Base-by-base conservation (phyloP, 2,888 invertebrate species). In the Leistus spinibarbis region DNA sequence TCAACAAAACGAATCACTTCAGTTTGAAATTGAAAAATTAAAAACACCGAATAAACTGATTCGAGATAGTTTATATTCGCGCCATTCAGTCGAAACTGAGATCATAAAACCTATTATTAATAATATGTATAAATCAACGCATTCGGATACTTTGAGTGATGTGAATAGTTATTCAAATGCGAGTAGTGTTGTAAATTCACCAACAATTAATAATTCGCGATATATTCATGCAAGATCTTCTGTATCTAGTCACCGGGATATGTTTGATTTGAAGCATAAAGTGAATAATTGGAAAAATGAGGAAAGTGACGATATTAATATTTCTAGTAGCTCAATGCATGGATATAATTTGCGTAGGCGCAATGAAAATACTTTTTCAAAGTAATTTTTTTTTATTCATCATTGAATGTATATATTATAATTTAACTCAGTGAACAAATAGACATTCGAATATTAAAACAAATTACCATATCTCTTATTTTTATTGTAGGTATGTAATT, bases 1-100 rank as follows among this genome's bases (percentile, higher is more conserved):
- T 68, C 81, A 84, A 76, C 87, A 88, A 79, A 84, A 85, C 78
- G 65, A 69, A 9, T 76, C 77, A 54, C 76, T 80, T 4, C 56
- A 77, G 27, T 56, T 76, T 56, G 77, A 72, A 17, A 22, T 80
- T 22, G 77, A 78, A 19, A 76, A 27, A 27, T 4, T 73, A 3
- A 56, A 66, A 66, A 40, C 27, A 2, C 70, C 70, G 20, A 54
- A 57, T 5, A 40, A 56, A 24, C 4, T 54, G 17, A 65, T 56
- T 16, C 54, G 24, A 5, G 71, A 71, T 13, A 65, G 63, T 71
- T 54, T 64, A 3, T 63, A n/a, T 19, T 2, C 24, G 20, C 54
- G 72, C 7, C 66, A 22, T 22, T 66, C 66, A 0, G 65, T 73
- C 0, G 72, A 73, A 66, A 56, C 72, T 1, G 72, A 73, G 20